Conservation (phyloP, 2,113 vertebrate species). For the Anas platyrhynchos region DNA sequence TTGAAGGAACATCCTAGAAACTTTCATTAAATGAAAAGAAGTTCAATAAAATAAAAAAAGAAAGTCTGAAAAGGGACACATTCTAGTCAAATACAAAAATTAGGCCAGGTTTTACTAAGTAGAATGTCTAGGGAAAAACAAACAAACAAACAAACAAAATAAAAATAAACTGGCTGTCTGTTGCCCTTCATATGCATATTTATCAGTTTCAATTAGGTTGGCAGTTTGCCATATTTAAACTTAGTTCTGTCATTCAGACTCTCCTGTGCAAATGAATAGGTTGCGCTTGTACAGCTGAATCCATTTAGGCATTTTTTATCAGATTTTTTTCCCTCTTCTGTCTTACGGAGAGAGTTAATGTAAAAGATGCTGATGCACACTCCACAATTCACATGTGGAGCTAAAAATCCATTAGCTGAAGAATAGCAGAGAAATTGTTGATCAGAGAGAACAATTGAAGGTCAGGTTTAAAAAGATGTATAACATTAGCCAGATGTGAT, state of each 20-base stretch:
- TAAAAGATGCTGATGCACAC: conserved; percentile 31
- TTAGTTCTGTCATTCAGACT: conserved; percentile 33
- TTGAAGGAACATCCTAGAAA: not conserved
- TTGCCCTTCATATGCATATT: conserved; percentile 16
- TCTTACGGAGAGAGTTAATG: not conserved
- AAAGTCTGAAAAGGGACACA: not conserved
- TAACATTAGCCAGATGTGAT: conserved; percentile 16
- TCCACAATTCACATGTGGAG: not conserved
- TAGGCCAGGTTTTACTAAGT: not conserved
- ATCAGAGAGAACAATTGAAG: conserved; percentile 46
- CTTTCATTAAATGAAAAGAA: not conserved
- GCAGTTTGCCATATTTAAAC: conserved; percentile 25
- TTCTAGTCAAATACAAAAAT: not conserved
- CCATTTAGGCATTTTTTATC: conserved; percentile 3
- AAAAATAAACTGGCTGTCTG: not conserved
- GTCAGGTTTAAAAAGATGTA: conserved; percentile 45
- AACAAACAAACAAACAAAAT: not conserved
- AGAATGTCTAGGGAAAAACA: conserved; percentile 8
- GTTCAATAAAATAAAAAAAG: not conserved
- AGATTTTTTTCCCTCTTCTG: not conserved
- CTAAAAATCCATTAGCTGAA: conserved; percentile 61
- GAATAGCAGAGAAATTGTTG: conserved; percentile 16
- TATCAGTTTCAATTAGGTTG: conserved; percentile 24
- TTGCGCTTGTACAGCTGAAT: conserved; percentile 46
- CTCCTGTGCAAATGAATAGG: conserved; percentile 19